Evolutionary conservation across 2,888 invertebrate species (phyloP), one percentile per base, ranked within the genome.

Genomic region (Perithous albicinctus): DNA sequence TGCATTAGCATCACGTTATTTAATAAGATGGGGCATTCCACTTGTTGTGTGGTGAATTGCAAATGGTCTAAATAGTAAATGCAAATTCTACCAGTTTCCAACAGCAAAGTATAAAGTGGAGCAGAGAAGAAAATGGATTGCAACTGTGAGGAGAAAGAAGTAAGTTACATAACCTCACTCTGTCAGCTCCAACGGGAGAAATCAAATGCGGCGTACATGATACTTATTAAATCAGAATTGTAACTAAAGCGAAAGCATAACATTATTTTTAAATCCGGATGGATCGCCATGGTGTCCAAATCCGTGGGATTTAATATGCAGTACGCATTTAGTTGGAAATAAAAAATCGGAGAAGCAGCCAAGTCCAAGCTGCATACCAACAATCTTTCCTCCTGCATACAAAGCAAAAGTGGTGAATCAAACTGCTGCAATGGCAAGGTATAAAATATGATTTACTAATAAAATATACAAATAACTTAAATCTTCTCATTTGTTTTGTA

Each of bases 121-220:
- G 10, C 77, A 81, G 29, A 72, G 66, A 66, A 78, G 56, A 18
- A 64, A 77, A 61, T 80, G 80, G 80, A 77, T 80, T 46, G 76
- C 76, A 48, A 70, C 80, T 38, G 70, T 80, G 0, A 76, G 43
- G 32, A 80, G 64, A 67, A 23, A 38, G 46, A 80, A 80, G 76
- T 76, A 70, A 80, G 70, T 70, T 20, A 15, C 61, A 61, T 77
- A 77, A 77, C 77, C 77, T 69, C 38, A 64, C 46, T 48, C 48
- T 74, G 15, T 46, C 48, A 48, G 35, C 3, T 15, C 18, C n/a
- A n/a, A n/a, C n/a, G n/a, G n/a, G n/a, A n/a, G 38, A 69, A 69
- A 69, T 29, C 54, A 51, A 51, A n/a, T 54, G 29, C 38, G 38
- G 7, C 23, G 35, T 51, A 69, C 54, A 35, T 38, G 23, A 54